Conservation (phyloP, 2,888 invertebrate genomes). For the Disparrhopalites patrizii region DNA sequence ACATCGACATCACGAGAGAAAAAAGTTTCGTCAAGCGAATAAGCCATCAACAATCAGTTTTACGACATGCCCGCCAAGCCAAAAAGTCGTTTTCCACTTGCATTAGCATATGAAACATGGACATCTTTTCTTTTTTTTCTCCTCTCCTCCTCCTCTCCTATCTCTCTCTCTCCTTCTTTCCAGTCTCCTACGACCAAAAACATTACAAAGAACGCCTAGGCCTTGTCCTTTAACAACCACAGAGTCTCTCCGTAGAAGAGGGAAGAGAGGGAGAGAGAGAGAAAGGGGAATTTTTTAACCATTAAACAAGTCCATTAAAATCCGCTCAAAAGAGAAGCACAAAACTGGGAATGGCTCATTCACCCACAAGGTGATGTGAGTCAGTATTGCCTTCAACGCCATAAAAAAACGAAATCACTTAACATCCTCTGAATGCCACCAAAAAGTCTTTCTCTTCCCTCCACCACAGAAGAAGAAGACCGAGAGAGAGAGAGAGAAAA, state of each 20-base stretch:
- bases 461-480: no score
- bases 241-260: no score
- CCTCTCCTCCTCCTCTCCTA: no score
- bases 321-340: conserved; percentile 26
- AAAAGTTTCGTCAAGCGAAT: conserved; percentile 33
- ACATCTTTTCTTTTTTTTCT: no score
- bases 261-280: no score
- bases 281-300: conserved; percentile 33
- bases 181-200: no score
- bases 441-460: no score
- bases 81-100: conserved; percentile 34
- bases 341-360: conserved; percentile 12
- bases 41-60: conserved; percentile 37
- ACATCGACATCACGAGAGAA: conserved; percentile 19
- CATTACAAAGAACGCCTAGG: no score
- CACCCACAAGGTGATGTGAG: conserved; percentile 20
- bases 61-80: conserved; percentile 34
- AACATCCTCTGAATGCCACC: no score
- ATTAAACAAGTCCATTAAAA: conserved; percentile 39
- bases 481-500: no score
- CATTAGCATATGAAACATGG: conserved; percentile 41
- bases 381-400: neutral
- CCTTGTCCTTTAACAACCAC: no score
- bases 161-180: neutral
- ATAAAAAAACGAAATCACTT: conserved; percentile 5